Conservation (phyloP, 2,888 invertebrate genomes). For the Sinhomidia bicolor region DNA sequence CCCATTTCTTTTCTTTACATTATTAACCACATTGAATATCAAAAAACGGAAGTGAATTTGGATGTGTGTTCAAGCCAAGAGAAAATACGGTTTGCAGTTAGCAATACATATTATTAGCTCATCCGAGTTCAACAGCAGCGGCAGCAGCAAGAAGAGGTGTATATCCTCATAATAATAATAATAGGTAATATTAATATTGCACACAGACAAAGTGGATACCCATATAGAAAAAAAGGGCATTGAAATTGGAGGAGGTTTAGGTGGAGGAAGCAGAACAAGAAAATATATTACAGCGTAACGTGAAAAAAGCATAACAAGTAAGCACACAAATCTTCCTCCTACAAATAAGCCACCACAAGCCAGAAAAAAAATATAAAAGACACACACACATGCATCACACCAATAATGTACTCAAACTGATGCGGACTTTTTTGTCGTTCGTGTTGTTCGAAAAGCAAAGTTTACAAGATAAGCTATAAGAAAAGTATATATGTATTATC, state of each 20-base stretch:
- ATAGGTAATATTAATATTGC: too few species aligned
- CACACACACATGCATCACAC: too few species aligned
- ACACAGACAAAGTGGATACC: too few species aligned
- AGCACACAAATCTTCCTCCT: slow-evolving; percentile 38
- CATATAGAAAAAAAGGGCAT: not conserved
- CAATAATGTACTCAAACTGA: not conserved
- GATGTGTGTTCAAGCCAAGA: not conserved
- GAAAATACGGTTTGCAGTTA: slow-evolving; percentile 1
- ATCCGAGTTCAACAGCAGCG: not conserved
- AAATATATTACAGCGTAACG: slow-evolving; percentile 30
- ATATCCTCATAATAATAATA: not conserved
- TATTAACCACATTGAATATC: not conserved
- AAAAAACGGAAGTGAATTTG: not conserved
- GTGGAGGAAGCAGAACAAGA: slow-evolving; percentile 32
- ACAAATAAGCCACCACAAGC: slow-evolving; percentile 43
- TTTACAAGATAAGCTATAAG: not conserved
- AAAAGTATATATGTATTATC: too few species aligned
- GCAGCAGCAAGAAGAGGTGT: too few species aligned
- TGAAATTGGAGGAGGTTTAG: slow-evolving; percentile 44
- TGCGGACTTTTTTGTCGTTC: not conserved
- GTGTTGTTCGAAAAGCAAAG: too few species aligned
- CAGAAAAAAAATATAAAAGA: slow-evolving; percentile 13
- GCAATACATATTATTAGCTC: slow-evolving; percentile 3
- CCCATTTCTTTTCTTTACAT: not conserved
- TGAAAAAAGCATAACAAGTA: slow-evolving; percentile 28